Evolutionary conservation across 1,140 invertebrate genomes (phyloP).

Genomic region (Heliconius eleuchia): DNA sequence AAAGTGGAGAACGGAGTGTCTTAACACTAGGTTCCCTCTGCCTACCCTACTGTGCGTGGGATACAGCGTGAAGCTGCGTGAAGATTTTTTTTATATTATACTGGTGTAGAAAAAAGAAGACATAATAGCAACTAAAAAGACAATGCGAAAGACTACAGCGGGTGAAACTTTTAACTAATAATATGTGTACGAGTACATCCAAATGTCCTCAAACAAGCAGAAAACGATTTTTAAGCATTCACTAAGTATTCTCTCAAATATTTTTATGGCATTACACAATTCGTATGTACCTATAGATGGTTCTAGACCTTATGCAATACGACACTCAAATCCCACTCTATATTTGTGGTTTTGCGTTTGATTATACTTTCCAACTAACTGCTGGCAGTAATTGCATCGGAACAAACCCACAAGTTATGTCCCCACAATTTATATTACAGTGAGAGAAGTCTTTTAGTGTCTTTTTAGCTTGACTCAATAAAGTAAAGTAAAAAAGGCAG

Average conservation of each 20-base stretch:
- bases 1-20: too few species aligned
- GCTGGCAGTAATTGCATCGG: not conserved
- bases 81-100: too few species aligned
- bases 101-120: too few species aligned
- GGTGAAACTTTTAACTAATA: too few species aligned
- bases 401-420: not conserved
- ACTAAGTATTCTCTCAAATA: not conserved
- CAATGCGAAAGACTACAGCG: too few species aligned
- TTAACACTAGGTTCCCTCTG: too few species aligned
- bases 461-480: too few species aligned
- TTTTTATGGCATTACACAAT: not conserved
- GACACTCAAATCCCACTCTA: not conserved
- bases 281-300: not conserved
- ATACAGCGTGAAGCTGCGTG: too few species aligned
- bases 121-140: not conserved
- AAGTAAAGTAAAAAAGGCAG: too few species aligned
- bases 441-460: too few species aligned
- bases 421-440: not conserved
- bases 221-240: not conserved
- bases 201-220: not conserved
- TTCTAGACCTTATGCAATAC: constrained; percentile 5
- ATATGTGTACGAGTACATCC: too few species aligned
- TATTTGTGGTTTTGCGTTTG: constrained; percentile 3
- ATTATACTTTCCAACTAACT: constrained; percentile 14
- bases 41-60: too few species aligned